A percentile compares a stretch with the other conserved stretches of the same genome.
phyloP scores from a whole-genome alignment of 2,888 invertebrate genomes.

The Sclerodermus sp. region DNA sequence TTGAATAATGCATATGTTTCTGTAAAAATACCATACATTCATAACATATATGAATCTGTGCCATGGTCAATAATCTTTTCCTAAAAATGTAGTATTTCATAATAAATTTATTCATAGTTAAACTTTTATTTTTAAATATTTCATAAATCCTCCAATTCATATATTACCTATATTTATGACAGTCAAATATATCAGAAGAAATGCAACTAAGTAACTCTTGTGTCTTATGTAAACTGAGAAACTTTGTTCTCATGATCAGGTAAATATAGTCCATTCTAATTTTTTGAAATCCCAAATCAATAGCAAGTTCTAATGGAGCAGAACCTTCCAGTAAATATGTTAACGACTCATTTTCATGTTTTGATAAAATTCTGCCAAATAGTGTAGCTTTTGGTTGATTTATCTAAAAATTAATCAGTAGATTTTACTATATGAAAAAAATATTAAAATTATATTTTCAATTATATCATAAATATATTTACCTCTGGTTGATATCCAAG shows the following conservation, averaged over 20 bases:
- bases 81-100: too few species aligned
- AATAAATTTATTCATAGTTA: too few species aligned
- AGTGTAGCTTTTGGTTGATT: slow-evolving; percentile 33
- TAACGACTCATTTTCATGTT: slow-evolving; percentile 14
- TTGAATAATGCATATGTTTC: too few species aligned
- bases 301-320: slow-evolving; percentile 41
- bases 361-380: slow-evolving; percentile 29
- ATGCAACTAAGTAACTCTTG: slow-evolving; percentile 2
- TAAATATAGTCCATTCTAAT: slow-evolving; percentile 42
- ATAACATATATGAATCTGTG: too few species aligned
- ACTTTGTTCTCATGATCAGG: slow-evolving; percentile 33
- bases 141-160: too few species aligned
- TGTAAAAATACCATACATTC: too few species aligned
- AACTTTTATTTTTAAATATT: too few species aligned
- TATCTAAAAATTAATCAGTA: slow-evolving; percentile 8
- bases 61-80: too few species aligned
- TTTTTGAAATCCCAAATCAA: slow-evolving; percentile 48
- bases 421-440: not conserved
- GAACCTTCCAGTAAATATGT: slow-evolving; percentile 34
- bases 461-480: slow-evolving; percentile 6
- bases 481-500: slow-evolving; percentile 33
- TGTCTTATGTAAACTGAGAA: slow-evolving; percentile 32
- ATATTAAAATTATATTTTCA: not conserved
- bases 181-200: too few species aligned
- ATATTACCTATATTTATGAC: too few species aligned